These are phyloP conservation scores for Rhyzopertha dominica DNA, from an alignment of 1,140 invertebrate genomes.

Conservation along the genomic window DNA sequence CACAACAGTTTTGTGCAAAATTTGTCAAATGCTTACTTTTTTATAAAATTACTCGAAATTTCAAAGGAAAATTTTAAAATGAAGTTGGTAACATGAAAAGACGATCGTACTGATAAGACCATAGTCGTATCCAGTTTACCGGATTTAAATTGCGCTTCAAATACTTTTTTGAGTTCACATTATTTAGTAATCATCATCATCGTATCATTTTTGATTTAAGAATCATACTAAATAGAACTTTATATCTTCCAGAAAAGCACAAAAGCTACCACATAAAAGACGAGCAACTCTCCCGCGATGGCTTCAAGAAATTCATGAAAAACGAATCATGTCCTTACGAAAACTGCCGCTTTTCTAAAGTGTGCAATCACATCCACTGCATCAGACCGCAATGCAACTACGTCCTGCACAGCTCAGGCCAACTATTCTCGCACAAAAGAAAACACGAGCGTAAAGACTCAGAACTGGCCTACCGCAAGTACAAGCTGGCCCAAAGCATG, in stretches of 20 bases:
- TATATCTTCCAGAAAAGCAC: conserved; percentile 81
- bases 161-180: too few species aligned
- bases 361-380: conserved; percentile 98
- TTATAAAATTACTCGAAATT: too few species aligned
- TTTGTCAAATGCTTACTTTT: too few species aligned
- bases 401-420: conserved; percentile 91
- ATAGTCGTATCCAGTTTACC: too few species aligned
- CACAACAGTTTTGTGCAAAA: too few species aligned
- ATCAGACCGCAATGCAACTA: conserved; percentile 93
- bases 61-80: too few species aligned
- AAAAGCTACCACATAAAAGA: conserved; percentile 98
- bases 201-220: too few species aligned
- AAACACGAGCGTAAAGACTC: conserved; percentile 93
- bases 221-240: conserved; percentile 3
- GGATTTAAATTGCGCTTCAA: too few species aligned
- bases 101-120: too few species aligned
- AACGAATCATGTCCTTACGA: conserved; percentile 89
- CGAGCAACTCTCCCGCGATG: conserved; percentile 89
- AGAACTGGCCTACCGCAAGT: conserved; percentile 76
- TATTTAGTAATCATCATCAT: too few species aligned
- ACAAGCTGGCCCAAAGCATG: conserved; percentile 53
- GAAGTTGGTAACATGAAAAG: too few species aligned
- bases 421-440: conserved; percentile 95
- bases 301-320: conserved; percentile 99
- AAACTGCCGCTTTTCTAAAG: conserved; percentile 86